Conservation (phyloP, 1,140 invertebrate species). For the Colletes latitarsis region DNA sequence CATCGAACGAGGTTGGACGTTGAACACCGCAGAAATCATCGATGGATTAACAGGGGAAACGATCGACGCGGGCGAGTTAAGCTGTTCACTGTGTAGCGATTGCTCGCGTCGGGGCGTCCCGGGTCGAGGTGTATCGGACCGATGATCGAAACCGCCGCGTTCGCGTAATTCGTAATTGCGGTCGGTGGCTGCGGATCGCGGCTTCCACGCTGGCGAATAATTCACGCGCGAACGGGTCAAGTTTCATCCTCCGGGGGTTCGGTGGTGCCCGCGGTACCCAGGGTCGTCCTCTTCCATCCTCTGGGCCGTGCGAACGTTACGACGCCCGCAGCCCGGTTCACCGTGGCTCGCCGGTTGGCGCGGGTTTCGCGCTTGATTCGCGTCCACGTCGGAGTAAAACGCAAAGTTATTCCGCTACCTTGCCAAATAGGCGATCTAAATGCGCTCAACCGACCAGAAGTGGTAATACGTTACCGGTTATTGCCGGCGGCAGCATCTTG, state of each 20-base stretch:
- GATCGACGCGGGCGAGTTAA: too few species aligned
- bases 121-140: constrained; percentile 31
- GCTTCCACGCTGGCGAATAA: constrained; percentile 52
- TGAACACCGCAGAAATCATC: too few species aligned
- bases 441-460: constrained; percentile 74
- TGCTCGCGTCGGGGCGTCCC: too few species aligned
- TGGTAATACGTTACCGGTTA: constrained; percentile 75
- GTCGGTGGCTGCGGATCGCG: constrained; percentile 38
- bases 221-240: constrained; percentile 59
- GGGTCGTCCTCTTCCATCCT: background rate
- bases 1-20: background rate
- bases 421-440: constrained; percentile 76
- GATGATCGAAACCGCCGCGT: constrained; percentile 49
- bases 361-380: constrained; percentile 63
- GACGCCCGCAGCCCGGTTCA: background rate
- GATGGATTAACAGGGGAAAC: too few species aligned
- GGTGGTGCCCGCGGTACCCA: background rate
- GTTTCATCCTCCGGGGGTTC: constrained; percentile 44
- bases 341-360: constrained; percentile 60
- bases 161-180: constrained; percentile 66
- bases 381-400: constrained; percentile 60
- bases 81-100: too few species aligned
- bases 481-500: constrained; percentile 73
- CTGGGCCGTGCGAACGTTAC: background rate
- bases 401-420: constrained; percentile 73